These are phyloP conservation scores for Drosophila pectinifera DNA, from an alignment of 1,140 invertebrate species.

Conservation along the genomic window DNA sequence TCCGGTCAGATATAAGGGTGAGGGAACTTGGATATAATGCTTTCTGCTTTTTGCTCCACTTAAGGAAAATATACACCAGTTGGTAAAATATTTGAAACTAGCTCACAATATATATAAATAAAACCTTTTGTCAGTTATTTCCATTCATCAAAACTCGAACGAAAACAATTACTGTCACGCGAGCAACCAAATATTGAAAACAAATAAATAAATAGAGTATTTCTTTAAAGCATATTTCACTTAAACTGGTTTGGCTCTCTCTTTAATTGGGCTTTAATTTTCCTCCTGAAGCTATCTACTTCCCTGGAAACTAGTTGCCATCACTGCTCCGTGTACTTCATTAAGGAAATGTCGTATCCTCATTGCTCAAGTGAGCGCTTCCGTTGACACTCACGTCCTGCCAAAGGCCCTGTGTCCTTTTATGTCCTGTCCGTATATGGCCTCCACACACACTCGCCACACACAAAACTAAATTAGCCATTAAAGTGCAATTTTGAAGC, in stretches of 20 bases:
- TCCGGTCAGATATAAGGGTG: not conserved
- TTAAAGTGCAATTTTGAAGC: constrained; percentile 82
- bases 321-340: constrained; percentile 64
- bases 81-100: not conserved
- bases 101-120: not conserved
- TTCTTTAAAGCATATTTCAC: not conserved
- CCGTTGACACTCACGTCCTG: constrained; percentile 68
- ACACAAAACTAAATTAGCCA: constrained; percentile 73
- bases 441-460: constrained; percentile 27
- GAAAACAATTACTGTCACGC: not conserved
- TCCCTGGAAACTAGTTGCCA: not conserved
- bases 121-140: not conserved
- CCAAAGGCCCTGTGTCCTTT: constrained; percentile 24
- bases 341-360: constrained; percentile 83
- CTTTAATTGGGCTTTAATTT: no score
- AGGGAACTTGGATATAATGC: not conserved
- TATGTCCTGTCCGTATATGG: constrained; percentile 40
- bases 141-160: not conserved
- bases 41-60: not conserved
- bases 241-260: not conserved
- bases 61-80: not conserved
- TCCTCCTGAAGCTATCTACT: not conserved
- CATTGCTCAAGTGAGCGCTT: constrained; percentile 80
- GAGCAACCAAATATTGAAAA: not conserved
- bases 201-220: not conserved